phyloP scores from a whole-genome alignment of 1,140 invertebrate species.

The Ctenoplectra terminalis region DNA sequence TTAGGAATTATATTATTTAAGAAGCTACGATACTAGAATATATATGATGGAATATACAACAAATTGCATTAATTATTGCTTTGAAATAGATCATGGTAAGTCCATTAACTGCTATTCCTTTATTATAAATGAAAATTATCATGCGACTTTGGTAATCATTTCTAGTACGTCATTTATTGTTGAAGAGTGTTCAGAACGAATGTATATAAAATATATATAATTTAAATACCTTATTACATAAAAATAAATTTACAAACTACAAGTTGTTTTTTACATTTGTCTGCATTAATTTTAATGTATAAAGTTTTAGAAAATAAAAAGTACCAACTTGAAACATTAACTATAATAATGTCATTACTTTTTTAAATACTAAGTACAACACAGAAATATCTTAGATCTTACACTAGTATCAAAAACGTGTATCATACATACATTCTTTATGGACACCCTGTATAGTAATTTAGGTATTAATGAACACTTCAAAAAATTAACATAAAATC shows the following conservation, averaged over 20 bases:
- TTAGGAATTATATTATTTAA: not conserved
- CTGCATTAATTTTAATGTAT: not conserved
- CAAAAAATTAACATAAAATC: conserved; percentile 8
- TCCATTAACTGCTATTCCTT: conserved; percentile 3
- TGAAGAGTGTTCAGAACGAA: conserved; percentile 29
- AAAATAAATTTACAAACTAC: not conserved
- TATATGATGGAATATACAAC: not conserved
- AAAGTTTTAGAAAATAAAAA: not conserved
- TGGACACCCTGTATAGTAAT: conserved; percentile 30
- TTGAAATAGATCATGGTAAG: not conserved
- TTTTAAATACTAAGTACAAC: conserved; percentile 22
- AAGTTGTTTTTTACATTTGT: not conserved
- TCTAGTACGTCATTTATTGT: not conserved
- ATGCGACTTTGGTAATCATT: not conserved
- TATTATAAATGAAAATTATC: conserved; percentile 19
- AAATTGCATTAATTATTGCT: conserved; percentile 2
- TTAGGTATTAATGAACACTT: conserved; percentile 35
- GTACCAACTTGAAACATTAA: not conserved
- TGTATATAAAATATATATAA: conserved; percentile 25
- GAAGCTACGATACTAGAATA: not conserved
- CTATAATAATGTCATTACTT: not conserved
- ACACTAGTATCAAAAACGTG: conserved; percentile 23
- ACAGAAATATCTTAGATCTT: conserved; percentile 11
- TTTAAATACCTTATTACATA: not conserved
- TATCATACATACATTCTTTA: conserved; percentile 29